Evolutionary conservation across 2,888 invertebrate species (phyloP).

Genomic region (Troglohyphantes excavatus): DNA sequence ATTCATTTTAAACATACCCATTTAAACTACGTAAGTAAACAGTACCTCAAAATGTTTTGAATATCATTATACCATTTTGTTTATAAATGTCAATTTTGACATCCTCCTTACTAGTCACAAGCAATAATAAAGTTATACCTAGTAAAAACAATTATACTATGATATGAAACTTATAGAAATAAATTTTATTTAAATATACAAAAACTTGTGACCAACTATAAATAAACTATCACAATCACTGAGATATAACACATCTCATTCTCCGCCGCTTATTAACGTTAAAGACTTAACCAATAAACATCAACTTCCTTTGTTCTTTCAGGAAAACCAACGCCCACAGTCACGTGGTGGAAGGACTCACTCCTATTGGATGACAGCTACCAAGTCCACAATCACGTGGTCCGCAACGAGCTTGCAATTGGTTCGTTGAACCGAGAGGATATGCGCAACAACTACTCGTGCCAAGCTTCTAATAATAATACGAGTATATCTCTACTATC

Average conservation of each 20-base stretch:
- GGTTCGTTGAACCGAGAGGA: constrained; percentile 90
- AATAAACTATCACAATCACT: neutral
- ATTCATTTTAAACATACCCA: too few species aligned
- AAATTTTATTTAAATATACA: too few species aligned
- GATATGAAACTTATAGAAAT: too few species aligned
- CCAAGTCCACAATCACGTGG: constrained; percentile 85
- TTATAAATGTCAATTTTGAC: too few species aligned
- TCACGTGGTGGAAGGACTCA: constrained; percentile 91
- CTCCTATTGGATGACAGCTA: constrained; percentile 91
- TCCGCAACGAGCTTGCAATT: constrained; percentile 90
- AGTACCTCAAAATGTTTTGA: too few species aligned
- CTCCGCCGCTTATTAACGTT: neutral
- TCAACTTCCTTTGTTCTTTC: constrained; percentile 61
- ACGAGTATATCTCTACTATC: constrained; percentile 90
- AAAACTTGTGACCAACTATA: too few species aligned
- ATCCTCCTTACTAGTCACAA: too few species aligned
- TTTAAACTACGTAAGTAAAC: too few species aligned
- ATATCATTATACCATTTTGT: too few species aligned
- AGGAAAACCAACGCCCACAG: constrained; percentile 91
- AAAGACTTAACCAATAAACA: constrained; percentile 3
- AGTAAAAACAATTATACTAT: too few species aligned
- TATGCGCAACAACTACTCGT: constrained; percentile 92
- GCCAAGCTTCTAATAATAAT: constrained; percentile 93
- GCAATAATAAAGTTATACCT: too few species aligned
- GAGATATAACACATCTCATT: neutral